phyloP scores from a whole-genome alignment of 2,888 invertebrate genomes.

The Orthonevra nobilis region DNA sequence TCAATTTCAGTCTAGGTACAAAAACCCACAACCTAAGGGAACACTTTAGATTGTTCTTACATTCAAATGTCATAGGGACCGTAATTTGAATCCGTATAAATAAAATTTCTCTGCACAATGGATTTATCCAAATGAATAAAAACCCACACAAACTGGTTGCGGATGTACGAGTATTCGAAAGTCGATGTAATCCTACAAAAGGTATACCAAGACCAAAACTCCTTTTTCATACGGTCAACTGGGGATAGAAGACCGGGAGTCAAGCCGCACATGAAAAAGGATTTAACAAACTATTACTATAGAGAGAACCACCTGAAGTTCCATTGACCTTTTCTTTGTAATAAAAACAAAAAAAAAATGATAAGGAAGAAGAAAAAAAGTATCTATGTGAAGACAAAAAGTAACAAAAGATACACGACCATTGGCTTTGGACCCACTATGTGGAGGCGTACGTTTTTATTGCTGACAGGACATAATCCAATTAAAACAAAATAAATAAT shows the following conservation, averaged over 20 bases:
- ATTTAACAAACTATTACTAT: conserved; percentile 42
- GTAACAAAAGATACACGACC: conserved; percentile 14
- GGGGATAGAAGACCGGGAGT: conserved; percentile 28
- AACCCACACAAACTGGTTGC: neutral
- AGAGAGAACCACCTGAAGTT: conserved; percentile 25
- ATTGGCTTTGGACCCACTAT: neutral
- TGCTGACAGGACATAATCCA: conserved; percentile 59
- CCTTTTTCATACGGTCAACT: conserved; percentile 57
- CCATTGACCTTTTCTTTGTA: conserved; percentile 33
- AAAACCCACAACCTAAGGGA: neutral
- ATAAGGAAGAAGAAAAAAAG: neutral
- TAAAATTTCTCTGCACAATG: conserved; percentile 53
- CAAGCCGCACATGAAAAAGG: conserved; percentile 35
- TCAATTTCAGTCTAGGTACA: neutral
- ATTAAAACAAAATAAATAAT: conserved; percentile 59
- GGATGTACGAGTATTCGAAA: neutral
- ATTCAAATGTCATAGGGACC: conserved; percentile 35
- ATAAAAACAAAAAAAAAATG: neutral
- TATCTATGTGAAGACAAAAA: neutral
- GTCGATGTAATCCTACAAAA: conserved; percentile 44
- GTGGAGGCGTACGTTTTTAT: neutral
- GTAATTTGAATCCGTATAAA: conserved; percentile 66
- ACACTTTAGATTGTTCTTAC: conserved; percentile 1
- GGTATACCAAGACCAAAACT: conserved; percentile 29
- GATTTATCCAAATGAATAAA: conserved; percentile 39